phyloP scores from a whole-genome alignment of 1,140 invertebrate species.

The Aphidius ervi region DNA sequence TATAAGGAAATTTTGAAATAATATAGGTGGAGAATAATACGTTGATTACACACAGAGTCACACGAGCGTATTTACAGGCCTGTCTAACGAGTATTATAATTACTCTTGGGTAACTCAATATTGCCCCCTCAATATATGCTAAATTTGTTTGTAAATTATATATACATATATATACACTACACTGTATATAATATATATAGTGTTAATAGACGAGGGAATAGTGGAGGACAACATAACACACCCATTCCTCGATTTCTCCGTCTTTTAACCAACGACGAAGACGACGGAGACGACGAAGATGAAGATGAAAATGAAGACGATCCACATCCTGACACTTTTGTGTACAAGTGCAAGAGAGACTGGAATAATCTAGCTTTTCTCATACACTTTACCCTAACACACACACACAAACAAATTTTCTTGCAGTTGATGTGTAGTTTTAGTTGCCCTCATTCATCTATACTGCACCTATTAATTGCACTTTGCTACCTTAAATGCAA shows the following conservation, averaged over 20 bases:
- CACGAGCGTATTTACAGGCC: conserved; percentile 30
- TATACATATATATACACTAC: conserved; percentile 28
- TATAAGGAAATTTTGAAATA: too few relatives aligned
- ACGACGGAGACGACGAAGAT: background rate
- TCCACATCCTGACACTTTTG: too few relatives aligned
- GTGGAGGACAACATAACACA: conserved; percentile 41
- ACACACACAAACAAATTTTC: background rate
- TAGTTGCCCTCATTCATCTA: too few relatives aligned
- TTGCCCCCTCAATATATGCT: conserved; percentile 46
- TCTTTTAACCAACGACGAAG: background rate
- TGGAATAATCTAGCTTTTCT: background rate
- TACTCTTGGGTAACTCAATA: conserved; percentile 51
- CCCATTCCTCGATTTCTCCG: too few relatives aligned
- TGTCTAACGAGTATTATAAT: conserved; percentile 53
- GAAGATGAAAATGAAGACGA: too few relatives aligned
- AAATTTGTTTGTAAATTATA: conserved; percentile 32
- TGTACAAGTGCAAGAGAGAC: too few relatives aligned
- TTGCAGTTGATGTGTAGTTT: conserved; percentile 3
- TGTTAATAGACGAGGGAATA: conserved; percentile 53
- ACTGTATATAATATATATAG: conserved; percentile 35
- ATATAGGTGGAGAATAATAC: background rate
- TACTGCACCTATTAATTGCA: conserved; percentile 54
- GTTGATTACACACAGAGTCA: conserved; percentile 4
- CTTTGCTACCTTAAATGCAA: conserved; percentile 53
- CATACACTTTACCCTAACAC: conserved; percentile 1